phyloP scores from a whole-genome alignment of 2,888 invertebrate species.

The Cylindroiulus punctatus region DNA sequence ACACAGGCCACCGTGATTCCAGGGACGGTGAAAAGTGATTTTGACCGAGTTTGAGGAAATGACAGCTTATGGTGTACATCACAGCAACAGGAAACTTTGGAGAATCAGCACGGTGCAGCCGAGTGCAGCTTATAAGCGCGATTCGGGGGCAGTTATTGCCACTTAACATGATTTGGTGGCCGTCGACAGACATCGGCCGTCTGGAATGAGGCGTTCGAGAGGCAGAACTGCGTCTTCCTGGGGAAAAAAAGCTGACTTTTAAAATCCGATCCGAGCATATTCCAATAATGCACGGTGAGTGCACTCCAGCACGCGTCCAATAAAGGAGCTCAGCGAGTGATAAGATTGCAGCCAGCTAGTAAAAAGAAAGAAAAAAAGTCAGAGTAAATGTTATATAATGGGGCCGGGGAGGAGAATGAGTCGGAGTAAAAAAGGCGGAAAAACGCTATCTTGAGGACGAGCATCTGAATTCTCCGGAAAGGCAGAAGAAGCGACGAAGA shows the following conservation, averaged over 20 bases:
- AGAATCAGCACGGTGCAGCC: background rate
- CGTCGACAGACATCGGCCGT: background rate
- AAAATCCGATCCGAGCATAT: slow-evolving; percentile 33
- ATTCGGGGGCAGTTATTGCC: background rate
- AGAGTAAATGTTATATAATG: slow-evolving; percentile 7
- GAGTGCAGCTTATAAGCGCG: background rate
- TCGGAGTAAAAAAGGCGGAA: background rate
- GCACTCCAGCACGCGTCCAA: slow-evolving; percentile 23
- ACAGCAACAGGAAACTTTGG: too few relatives aligned
- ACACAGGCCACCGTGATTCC: too few relatives aligned
- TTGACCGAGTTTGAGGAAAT: too few relatives aligned
- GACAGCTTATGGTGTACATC: too few relatives aligned
- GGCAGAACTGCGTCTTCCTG: background rate
- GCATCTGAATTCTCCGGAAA: background rate
- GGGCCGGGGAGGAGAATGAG: background rate
- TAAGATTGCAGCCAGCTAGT: background rate
- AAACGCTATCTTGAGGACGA: background rate
- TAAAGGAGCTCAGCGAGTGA: slow-evolving; percentile 12
- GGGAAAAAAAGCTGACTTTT: slow-evolving; percentile 15
- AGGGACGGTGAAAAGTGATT: too few relatives aligned
- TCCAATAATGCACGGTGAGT: slow-evolving; percentile 31
- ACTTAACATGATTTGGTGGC: slow-evolving; percentile 28
- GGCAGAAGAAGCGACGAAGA: background rate
- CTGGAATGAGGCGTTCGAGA: slow-evolving; percentile 14
- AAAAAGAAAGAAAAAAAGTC: background rate